A percentile compares a stretch with the other conserved stretches of the same genome.
These are phyloP conservation scores for Tinea semifulvella DNA, from an alignment of 2,888 invertebrate genomes.

Conservation along the genomic window DNA sequence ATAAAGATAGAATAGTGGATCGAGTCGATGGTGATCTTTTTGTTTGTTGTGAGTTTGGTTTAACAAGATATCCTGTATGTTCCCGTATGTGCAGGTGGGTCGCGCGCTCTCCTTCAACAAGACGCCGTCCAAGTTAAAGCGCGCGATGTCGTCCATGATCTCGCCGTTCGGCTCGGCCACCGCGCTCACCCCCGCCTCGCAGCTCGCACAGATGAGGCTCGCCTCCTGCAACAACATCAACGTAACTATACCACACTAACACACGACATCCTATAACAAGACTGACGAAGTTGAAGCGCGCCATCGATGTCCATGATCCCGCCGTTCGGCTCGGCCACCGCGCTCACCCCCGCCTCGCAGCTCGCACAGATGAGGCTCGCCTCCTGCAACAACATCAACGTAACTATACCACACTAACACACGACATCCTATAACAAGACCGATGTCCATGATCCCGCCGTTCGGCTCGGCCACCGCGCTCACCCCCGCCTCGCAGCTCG, in stretches of 20 bases:
- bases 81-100: slow-evolving; percentile 81
- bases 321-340: slow-evolving; percentile 86
- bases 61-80: too few species aligned
- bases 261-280: slow-evolving; percentile 95
- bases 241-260: slow-evolving; percentile 60
- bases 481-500: slow-evolving; percentile 84
- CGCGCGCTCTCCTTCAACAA: slow-evolving; percentile 96
- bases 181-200: slow-evolving; percentile 83
- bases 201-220: slow-evolving; percentile 85
- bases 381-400: slow-evolving; percentile 87
- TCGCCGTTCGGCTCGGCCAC: slow-evolving; percentile 88
- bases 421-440: not conserved
- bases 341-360: slow-evolving; percentile 83
- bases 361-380: slow-evolving; percentile 87
- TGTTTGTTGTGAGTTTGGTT: not conserved
- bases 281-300: slow-evolving; percentile 93
- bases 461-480: slow-evolving; percentile 86
- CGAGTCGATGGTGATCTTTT: not conserved
- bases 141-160: slow-evolving; percentile 95
- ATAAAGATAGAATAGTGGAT: not conserved
- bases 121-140: slow-evolving; percentile 91
- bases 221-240: slow-evolving; percentile 88
- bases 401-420: too few species aligned
- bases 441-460: slow-evolving; percentile 85
- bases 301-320: slow-evolving; percentile 95